phyloP scores from a whole-genome alignment of 1,140 invertebrate genomes.

The Orchestia grillus region DNA sequence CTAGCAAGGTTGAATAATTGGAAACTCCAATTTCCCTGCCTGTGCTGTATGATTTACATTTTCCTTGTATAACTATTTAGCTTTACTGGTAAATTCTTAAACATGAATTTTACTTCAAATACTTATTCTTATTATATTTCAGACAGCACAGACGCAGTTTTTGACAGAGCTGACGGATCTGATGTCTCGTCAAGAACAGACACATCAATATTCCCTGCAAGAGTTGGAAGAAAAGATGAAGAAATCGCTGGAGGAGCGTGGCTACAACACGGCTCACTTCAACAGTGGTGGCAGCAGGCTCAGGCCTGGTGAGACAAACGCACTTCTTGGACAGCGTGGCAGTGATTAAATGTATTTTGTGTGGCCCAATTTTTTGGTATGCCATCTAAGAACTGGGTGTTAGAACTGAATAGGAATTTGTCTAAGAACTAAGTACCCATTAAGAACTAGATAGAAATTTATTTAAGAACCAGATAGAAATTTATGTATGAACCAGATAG shows the following conservation, averaged over 20 bases:
- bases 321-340: not conserved
- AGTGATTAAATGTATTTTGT: not conserved
- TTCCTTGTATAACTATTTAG: too few relatives aligned
- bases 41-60: too few relatives aligned
- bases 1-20: too few relatives aligned
- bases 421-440: too few relatives aligned
- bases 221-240: conserved; percentile 18
- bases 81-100: too few relatives aligned
- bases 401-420: too few relatives aligned
- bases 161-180: conserved; percentile 8
- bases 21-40: too few relatives aligned
- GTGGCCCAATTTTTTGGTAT: too few relatives aligned
- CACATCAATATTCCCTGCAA: not conserved
- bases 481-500: not conserved
- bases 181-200: conserved; percentile 1
- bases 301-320: not conserved
- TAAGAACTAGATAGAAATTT: too few relatives aligned
- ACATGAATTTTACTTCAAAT: too few relatives aligned
- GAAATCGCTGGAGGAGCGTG: not conserved
- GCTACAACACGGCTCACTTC: conserved; percentile 22
- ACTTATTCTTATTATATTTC: not conserved
- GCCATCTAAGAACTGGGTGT: not conserved
- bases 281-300: not conserved
- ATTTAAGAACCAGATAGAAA: not conserved
- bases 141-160: conserved; percentile 1